A percentile compares a stretch with the other conserved stretches of the same genome.
Evolutionary conservation across 2,113 vertebrate genomes (phyloP).

Genomic region (Sphyrna mokarran): DNA sequence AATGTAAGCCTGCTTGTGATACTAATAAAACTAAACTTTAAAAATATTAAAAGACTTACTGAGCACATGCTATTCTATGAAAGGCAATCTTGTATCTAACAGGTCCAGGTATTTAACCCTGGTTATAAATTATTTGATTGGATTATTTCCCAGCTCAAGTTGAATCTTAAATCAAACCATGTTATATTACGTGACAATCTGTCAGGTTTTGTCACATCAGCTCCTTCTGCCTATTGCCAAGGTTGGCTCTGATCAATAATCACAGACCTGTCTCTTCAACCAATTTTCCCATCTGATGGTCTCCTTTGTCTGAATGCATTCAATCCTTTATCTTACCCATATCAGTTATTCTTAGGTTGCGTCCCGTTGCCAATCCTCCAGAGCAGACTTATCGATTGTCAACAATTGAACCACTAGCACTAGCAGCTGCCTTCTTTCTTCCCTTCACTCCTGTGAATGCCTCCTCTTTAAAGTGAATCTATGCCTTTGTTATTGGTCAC

Average conservation of each 20-base stretch:
- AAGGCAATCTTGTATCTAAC: not conserved
- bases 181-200: not conserved
- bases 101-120: not conserved
- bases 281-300: slow-evolving; percentile 15
- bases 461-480: not conserved
- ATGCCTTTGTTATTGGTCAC: not conserved
- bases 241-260: slow-evolving; percentile 6
- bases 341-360: not conserved
- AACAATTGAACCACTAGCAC: not conserved
- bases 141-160: not conserved
- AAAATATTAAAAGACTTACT: not conserved
- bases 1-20: too few relatives aligned
- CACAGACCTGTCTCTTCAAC: not conserved
- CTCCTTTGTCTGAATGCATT: slow-evolving; percentile 13
- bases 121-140: not conserved
- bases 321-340: not conserved
- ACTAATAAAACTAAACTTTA: too few relatives aligned
- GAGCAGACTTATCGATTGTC: not conserved
- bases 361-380: not conserved
- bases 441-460: not conserved
- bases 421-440: not conserved
- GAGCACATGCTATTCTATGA: not conserved
- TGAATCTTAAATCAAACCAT: slow-evolving; percentile 11
- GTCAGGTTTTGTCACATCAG: not conserved
- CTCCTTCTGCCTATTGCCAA: not conserved